Conservation (phyloP, 2,888 invertebrate species). For the Nycteola revayana region DNA sequence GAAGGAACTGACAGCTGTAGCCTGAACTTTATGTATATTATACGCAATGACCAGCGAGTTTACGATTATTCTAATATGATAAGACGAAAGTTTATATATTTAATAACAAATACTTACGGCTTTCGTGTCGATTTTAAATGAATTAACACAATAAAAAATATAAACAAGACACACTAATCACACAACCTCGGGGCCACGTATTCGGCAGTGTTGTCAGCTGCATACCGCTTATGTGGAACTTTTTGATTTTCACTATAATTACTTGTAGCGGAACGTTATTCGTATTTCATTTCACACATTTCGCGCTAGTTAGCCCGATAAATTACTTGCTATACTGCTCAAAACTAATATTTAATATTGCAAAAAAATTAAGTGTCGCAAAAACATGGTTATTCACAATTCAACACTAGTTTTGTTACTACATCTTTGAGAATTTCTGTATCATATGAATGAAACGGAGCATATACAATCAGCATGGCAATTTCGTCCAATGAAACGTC, state of each 20-base stretch:
- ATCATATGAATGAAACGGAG: constrained; percentile 24
- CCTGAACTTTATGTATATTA: constrained; percentile 41
- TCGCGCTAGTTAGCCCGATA: too few species aligned
- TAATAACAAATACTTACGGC: constrained; percentile 60
- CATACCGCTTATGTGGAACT: constrained; percentile 78
- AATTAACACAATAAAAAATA: constrained; percentile 70
- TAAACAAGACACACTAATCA: constrained; percentile 69
- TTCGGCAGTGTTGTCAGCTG: constrained; percentile 72
- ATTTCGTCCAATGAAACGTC: constrained; percentile 30
- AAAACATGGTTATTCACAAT: too few species aligned
- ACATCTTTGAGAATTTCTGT: too few species aligned
- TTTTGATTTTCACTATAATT: constrained; percentile 46
- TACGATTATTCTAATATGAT: constrained; percentile 15
- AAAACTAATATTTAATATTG: too few species aligned
- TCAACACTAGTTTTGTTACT: too few species aligned
- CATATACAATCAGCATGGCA: constrained; percentile 36
- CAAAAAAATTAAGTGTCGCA: too few species aligned
- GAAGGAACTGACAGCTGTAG: constrained; percentile 60
- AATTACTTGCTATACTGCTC: too few species aligned
- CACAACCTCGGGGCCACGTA: constrained; percentile 76
- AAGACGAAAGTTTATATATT: constrained; percentile 12
- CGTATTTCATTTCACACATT: too few species aligned
- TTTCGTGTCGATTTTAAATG: constrained; percentile 47
- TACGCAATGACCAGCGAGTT: constrained; percentile 20
- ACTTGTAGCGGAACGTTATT: constrained; percentile 45